phyloP scores from a whole-genome alignment of 1,140 invertebrate genomes.

The Helicoverpa zea region DNA sequence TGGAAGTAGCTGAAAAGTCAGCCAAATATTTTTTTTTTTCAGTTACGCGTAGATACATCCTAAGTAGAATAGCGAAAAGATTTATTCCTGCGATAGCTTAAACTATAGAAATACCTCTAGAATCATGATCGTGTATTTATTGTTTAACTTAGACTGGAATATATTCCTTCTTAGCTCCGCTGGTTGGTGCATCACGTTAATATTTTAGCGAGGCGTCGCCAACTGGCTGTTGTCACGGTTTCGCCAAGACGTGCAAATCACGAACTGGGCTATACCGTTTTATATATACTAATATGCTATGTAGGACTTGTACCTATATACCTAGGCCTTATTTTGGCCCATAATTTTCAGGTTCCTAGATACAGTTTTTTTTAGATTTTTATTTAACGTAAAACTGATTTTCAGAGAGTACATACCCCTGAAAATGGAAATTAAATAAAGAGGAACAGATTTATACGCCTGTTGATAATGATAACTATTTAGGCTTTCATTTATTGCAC shows the following conservation, averaged over 20 bases:
- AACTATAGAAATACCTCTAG: neutral
- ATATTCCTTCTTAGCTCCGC: neutral
- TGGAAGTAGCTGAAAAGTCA: no score
- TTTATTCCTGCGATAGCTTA: neutral
- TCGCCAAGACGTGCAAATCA: constrained; percentile 2
- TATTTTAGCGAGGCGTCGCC: constrained; percentile 25
- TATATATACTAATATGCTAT: neutral
- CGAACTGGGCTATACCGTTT: neutral
- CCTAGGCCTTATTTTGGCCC: neutral
- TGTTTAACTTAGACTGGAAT: neutral
- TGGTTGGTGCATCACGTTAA: neutral
- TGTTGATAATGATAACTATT: no score
- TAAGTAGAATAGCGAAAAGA: no score
- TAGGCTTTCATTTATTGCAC: no score
- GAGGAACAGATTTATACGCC: no score
- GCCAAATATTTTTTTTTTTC: no score
- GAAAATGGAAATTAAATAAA: no score
- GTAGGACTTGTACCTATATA: neutral
- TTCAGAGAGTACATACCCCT: no score
- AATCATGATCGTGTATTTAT: neutral
- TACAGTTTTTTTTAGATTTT: no score
- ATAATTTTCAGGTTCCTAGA: no score
- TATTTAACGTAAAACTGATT: no score
- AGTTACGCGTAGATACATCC: no score
- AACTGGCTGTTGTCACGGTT: constrained; percentile 5